Evolutionary conservation across 2,797 vertebrate genomes (phyloP).

Genomic region (Eulemur coronatus): DNA sequence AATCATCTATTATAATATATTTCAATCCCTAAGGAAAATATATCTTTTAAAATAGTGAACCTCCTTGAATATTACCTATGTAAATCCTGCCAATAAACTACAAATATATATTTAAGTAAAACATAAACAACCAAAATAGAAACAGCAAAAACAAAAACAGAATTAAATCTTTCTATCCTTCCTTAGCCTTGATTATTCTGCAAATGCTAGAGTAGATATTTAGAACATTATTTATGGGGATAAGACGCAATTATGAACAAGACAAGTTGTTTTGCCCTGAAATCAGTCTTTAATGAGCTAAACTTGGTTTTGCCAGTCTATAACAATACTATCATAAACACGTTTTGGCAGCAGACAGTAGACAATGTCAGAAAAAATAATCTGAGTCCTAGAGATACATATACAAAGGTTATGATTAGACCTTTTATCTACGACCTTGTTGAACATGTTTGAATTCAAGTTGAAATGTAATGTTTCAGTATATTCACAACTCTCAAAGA

Average conservation of each 20-base stretch:
- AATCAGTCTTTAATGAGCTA: not conserved
- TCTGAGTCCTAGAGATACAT: constrained; percentile 54
- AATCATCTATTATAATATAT: not conserved
- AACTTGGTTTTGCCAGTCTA: not conserved
- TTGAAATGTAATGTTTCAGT: constrained; percentile 77
- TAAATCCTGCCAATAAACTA: not conserved
- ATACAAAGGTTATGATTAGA: constrained; percentile 64
- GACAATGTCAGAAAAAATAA: constrained; percentile 59
- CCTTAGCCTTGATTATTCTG: not conserved
- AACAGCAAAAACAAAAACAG: not conserved
- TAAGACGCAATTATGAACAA: not conserved
- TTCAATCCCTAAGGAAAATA: not conserved
- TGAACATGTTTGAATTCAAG: constrained; percentile 63
- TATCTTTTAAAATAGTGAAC: not conserved
- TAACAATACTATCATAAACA: not conserved
- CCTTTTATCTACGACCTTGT: constrained; percentile 69
- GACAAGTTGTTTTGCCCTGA: not conserved
- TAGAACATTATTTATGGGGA: not conserved
- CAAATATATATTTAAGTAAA: not conserved
- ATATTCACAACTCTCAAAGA: constrained; percentile 72
- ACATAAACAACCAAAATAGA: not conserved
- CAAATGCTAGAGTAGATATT: not conserved
- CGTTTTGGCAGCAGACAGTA: constrained; percentile 26
- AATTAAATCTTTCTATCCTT: not conserved
- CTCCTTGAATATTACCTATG: rapidly evolving